phyloP scores from a whole-genome alignment of 2,888 invertebrate species.

The Mythimna pallens region DNA sequence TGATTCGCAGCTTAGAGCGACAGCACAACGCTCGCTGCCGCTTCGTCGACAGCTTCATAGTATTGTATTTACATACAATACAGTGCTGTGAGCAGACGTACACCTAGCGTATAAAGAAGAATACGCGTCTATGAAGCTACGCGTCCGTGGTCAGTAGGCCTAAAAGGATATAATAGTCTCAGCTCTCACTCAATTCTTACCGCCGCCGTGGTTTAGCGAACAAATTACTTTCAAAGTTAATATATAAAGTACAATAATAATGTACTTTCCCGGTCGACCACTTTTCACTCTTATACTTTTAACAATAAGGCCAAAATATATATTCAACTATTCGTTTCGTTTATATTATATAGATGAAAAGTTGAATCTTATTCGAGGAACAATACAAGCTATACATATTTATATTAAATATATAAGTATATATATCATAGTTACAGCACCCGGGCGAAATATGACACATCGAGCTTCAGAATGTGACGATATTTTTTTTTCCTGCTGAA shows the following conservation, averaged over 20 bases:
- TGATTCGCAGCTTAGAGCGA: no score
- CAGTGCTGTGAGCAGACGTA: no score
- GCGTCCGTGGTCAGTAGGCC: no score
- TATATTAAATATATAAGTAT: neutral
- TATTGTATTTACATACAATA: no score
- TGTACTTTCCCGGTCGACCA: no score
- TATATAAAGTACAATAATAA: no score
- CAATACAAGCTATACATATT: neutral
- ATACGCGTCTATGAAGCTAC: no score
- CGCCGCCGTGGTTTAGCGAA: neutral
- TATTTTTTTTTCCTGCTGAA: no score
- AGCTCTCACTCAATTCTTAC: neutral
- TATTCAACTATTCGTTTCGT: conserved; percentile 2
- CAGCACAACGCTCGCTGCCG: no score
- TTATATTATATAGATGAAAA: conserved; percentile 1
- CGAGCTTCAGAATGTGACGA: neutral
- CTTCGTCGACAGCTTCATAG: no score
- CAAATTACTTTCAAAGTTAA: conserved; percentile 5
- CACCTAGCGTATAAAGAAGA: no score
- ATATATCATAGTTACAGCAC: neutral
- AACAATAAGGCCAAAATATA: neutral
- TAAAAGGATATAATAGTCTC: neutral
- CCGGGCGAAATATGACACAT: neutral
- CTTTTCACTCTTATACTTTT: no score
- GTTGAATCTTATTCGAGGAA: conserved; percentile 27